phyloP scores from a whole-genome alignment of 2,113 vertebrate genomes.

The Gymnarchus niloticus region DNA sequence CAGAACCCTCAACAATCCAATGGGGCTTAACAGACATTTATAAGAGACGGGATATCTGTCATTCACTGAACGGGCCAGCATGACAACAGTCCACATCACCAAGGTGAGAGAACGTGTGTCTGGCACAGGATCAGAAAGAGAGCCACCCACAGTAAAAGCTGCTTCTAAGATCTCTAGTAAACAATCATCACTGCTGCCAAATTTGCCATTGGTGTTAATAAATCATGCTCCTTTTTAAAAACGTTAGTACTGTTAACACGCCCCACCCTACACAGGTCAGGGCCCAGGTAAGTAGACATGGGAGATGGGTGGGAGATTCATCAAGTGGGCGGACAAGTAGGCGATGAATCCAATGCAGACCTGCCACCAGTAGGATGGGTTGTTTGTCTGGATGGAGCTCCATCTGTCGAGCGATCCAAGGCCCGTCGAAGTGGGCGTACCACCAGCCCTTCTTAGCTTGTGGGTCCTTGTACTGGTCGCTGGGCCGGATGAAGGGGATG shows the following conservation, averaged over 20 bases:
- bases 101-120: neutral
- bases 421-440: constrained; percentile 95
- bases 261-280: neutral
- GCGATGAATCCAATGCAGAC: constrained; percentile 53
- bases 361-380: constrained; percentile 90
- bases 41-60: neutral
- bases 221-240: neutral
- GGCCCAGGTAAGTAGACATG: neutral
- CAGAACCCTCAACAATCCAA: neutral
- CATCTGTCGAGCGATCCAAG: constrained; percentile 96
- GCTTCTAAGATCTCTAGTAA: too few relatives aligned
- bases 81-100: neutral
- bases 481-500: constrained; percentile 91
- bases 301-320: neutral
- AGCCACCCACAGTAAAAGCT: neutral
- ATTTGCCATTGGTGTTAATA: neutral
- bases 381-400: constrained; percentile 95
- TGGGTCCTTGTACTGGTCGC: constrained; percentile 88
- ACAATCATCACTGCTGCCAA: neutral
- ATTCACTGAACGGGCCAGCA: neutral
- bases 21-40: neutral
- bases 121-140: neutral
- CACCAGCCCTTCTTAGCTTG: constrained; percentile 95
- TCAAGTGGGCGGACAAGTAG: neutral
- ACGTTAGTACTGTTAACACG: neutral